Percentiles rank a stretch among this genome's conserved stretches.
phyloP scores from a whole-genome alignment of 2,888 invertebrate genomes.

The Uropetala carovei region DNA sequence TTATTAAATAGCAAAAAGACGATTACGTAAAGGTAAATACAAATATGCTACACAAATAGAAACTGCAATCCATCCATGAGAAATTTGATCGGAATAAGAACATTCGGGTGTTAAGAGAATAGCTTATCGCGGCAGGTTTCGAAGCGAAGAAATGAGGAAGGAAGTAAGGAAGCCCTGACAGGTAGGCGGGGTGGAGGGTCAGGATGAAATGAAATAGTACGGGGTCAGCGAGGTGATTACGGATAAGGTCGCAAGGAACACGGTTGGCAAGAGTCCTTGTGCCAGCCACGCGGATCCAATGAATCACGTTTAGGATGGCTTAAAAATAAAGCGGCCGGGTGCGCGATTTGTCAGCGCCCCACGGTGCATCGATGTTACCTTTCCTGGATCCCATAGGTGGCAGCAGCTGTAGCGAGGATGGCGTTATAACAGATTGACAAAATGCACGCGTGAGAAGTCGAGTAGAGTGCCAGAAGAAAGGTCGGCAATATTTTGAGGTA shows the following conservation, averaged over 20 bases:
- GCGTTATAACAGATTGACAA: not conserved
- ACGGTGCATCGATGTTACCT: conserved; percentile 58
- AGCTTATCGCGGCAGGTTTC: not conserved
- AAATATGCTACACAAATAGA: no score
- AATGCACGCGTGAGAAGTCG: not conserved
- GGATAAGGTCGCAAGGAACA: conserved; percentile 57
- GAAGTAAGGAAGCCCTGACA: not conserved
- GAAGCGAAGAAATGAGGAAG: not conserved
- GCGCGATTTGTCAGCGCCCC: conserved; percentile 54
- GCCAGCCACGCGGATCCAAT: conserved; percentile 62
- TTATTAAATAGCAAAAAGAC: no score
- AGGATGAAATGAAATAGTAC: conserved; percentile 40
- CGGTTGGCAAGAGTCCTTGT: conserved; percentile 56
- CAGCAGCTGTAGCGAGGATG: conserved; percentile 42
- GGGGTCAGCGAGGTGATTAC: conserved; percentile 54
- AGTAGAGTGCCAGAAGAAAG: not conserved
- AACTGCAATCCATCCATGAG: not conserved
- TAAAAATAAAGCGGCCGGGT: conserved; percentile 58
- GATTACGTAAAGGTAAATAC: no score
- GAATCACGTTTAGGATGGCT: conserved; percentile 54
- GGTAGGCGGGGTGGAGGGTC: not conserved
- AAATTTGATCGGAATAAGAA: not conserved
- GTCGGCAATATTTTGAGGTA: conserved; percentile 45
- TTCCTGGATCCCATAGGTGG: conserved; percentile 49
- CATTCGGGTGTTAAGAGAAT: not conserved